These are phyloP conservation scores for Eustalomyia histrio DNA, from an alignment of 2,888 invertebrate genomes.

Conservation along the genomic window DNA sequence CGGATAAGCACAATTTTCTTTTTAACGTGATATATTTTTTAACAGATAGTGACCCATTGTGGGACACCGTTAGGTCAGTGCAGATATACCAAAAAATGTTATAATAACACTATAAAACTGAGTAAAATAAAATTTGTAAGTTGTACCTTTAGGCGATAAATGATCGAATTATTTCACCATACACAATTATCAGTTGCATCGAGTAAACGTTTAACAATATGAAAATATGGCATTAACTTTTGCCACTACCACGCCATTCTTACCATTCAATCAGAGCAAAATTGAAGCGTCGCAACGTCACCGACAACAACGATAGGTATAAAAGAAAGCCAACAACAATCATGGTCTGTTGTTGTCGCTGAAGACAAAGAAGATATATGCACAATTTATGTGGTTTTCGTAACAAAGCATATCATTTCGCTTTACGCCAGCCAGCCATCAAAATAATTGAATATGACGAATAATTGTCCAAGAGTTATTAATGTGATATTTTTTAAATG, in stretches of 20 bases:
- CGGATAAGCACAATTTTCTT: no score
- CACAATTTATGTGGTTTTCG: background rate
- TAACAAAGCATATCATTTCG: slow-evolving; percentile 8
- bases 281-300: background rate
- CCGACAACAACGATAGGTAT: background rate
- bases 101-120: no score
- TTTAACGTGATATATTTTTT: no score
- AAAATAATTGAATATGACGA: slow-evolving; percentile 54
- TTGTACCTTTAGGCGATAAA: slow-evolving; percentile 44
- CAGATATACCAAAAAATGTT: background rate
- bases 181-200: slow-evolving; percentile 31
- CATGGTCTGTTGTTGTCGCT: slow-evolving; percentile 25
- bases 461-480: slow-evolving; percentile 49
- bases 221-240: background rate
- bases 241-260: background rate
- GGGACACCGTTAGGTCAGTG: background rate
- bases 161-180: slow-evolving; percentile 48
- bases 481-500: slow-evolving; percentile 44
- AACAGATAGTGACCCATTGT: no score
- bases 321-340: background rate
- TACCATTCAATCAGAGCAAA: background rate
- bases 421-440: slow-evolving; percentile 29
- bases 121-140: background rate
- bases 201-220: background rate
- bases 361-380: slow-evolving; percentile 17